Evolutionary conservation across 2,113 vertebrate species (phyloP).

Genomic region (Oophaga pumilio): DNA sequence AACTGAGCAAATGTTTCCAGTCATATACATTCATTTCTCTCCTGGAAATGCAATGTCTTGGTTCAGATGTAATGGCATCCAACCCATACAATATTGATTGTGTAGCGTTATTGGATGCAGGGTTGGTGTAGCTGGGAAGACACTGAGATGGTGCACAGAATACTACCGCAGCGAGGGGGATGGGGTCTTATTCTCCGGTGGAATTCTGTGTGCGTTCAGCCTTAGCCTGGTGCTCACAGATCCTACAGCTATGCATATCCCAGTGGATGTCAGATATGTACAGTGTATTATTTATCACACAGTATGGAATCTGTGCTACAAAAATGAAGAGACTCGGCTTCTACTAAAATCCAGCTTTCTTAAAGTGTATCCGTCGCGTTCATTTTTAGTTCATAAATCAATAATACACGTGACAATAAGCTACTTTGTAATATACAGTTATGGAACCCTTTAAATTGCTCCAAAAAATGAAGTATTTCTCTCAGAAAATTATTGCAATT

Average conservation of each 20-base stretch:
- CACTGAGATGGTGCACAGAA: neutral
- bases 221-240: neutral
- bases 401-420: no score
- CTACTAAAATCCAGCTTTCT: no score
- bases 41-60: neutral
- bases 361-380: no score
- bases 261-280: neutral
- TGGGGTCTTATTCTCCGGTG: neutral
- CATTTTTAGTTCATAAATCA: no score
- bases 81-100: conserved; percentile 14
- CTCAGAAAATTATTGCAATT: no score
- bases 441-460: no score
- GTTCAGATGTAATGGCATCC: conserved; percentile 3
- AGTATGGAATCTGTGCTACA: neutral
- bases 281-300: neutral
- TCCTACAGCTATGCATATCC: neutral
- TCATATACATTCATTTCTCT: neutral
- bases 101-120: conserved; percentile 4
- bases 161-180: neutral
- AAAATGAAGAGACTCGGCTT: no score
- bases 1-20: conserved; percentile 4
- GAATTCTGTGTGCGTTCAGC: neutral
- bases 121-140: neutral
- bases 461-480: no score
- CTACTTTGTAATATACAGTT: no score